Evolutionary conservation across 2,888 invertebrate genomes (phyloP), one percentile per base, ranked within the genome.

Genomic region (Linnaemya tessellans): DNA sequence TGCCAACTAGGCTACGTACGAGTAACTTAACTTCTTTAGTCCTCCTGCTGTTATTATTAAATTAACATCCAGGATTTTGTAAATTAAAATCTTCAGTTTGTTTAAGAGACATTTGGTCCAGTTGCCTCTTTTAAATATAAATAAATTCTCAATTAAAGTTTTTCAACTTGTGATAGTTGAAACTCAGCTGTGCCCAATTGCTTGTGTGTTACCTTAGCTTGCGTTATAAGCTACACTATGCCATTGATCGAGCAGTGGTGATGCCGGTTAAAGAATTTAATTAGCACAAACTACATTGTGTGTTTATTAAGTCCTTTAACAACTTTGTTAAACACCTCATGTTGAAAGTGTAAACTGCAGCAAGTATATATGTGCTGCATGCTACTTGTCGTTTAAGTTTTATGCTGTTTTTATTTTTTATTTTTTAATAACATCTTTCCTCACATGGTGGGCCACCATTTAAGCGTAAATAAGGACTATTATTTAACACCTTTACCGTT

Each of bases 281-380:
- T 80, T 80, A 80, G 62, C 54, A 51, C 49, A 60, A 68, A 60
- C 68, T 58, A 49, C 58, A 65, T 58, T 80, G 80, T 73, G 49
- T 56, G 65, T 49, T 58, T 38, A 73, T 73, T 73, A 73, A 80
- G 71, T 71, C 11, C 64, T 71, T 71, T 56, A 71, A 51, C 71
- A 46, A 38, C 62, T 65, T 58, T 70, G 54, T 41, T 73, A 18
- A 65, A 58, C 38, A 65, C 22, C 49, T 58, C 25, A 46, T 65
- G 46, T 38, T 56, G 38, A 65, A 56, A 71, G 73, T 41, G 80
- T 62, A 79, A 79, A 70, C n/a, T 67, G 58, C 58, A 56, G 15
- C 64, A 38, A 51, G 35, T 67, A 18, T 5, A 30, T 67, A 18
- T 5, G n/a, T 58, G 35, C 22, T 65, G 18, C 30, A 30, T 49